Base-by-base conservation (phyloP, 2,113 vertebrate genomes). In the Spermophilus dauricus region DNA sequence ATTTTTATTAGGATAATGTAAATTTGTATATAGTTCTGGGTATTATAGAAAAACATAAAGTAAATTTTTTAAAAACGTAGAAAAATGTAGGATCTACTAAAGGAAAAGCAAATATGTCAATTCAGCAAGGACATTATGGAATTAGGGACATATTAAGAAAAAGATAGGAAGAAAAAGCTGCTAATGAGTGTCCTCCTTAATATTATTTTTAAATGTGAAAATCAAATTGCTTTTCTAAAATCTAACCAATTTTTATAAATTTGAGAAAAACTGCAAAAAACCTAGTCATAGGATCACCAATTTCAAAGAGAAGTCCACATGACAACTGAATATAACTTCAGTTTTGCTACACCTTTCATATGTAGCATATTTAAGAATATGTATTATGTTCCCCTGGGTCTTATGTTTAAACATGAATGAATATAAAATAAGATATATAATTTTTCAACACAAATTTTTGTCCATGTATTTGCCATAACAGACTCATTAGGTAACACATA, bases 231-330 rank as follows among this genome's bases (percentile, higher is more conserved):
- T 86, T 51, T 83, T 58, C 56, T 58, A 22, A 58, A 58, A 58
- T 58, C 20, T 91, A 97, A 86, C 9, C 45, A 10, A 93, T 67
- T 67, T 94, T 86, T 78, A 78, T 51, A 90, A 82, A 76, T 94
- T 39, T 82, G 28, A 89, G 22, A 58, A 90, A 94, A 97, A 94
- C 0, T 32, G 28, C 10, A 86, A 92, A 89, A 92, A 39, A 16
- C n/a, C 26, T 82, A 80, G 58, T 65, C 65, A 94, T 14, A 78
- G 28, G 45, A 78, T 78, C 4, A 83, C 28, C 84, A 77, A 86
- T 37, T 96, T 97, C 76, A 91, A 96, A 92, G 13, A 72, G 42
- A 89, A 92, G 39, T 92, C 45, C 14, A 82, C 58, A 94, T 58
- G 4, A 61, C 45, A 80, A 90, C 69, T 78, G 42, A 69, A 56